Evolutionary conservation across 92 coral and sea anemone genomes (phyloP), one percentile per base, ranked within the genome.

Genomic region (Palythoa caribaeorum): DNA sequence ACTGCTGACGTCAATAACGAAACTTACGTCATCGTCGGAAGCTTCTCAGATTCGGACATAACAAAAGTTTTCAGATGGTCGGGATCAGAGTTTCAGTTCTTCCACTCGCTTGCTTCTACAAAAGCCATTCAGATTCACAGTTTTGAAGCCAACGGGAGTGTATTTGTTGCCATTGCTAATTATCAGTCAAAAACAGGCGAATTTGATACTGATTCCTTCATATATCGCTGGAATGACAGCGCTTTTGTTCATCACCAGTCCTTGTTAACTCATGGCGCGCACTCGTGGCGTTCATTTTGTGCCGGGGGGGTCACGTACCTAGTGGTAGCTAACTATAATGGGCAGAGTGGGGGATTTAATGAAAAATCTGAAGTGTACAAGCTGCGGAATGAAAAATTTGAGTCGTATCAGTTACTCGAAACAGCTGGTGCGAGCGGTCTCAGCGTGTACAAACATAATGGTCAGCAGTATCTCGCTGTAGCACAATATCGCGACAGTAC

Each of bases 391-490:
- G 87, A 60, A 38, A 35, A 19, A 11, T 90, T 90, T 57, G 86
- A 53, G 54, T 51, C 57, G 7, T 77, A 77, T 35, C 92, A 90
- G 63, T 75, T 71, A 21, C 60, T 90, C 13, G 86, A 68, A 19
- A 85, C 92, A 55, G 70, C 79, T 16, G 92, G 92, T 14, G 87
- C 89, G n/a, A 81, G 89, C n/a, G 84, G 75, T 15, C 40, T 85
- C 55, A 68, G 57, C 40, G 12, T 40, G 10, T 39, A 10, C 86
- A 66, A 52, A 3, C 86, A 81, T 48, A 68, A 47, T 39, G 86
- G 86, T 66, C 86, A 65, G 47, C 86, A 16, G 86, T 81, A 81
- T 81, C 86, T 81, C 35, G 86, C 60, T 12, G 76, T 81, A 28
- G 66, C 86, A 14, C 86, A 81, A 54, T 81, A 81, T 81, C 59